Evolutionary conservation across 1,140 invertebrate species (phyloP), one percentile per base, ranked within the genome.

Genomic region (Glomeris maerens): DNA sequence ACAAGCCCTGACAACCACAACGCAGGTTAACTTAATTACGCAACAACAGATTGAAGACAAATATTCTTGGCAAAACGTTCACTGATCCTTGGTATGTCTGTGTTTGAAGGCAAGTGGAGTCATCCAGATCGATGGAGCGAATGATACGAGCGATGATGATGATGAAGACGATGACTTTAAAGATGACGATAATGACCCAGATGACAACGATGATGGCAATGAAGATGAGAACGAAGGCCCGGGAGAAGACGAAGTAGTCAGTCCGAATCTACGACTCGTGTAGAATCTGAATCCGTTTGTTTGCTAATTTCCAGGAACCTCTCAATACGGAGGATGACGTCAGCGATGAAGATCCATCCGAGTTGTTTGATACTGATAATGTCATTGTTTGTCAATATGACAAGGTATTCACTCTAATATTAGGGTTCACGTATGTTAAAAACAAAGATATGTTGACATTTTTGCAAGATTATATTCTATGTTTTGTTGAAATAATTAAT

Each of bases 321-420:
- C 69, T 98, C 0, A 96, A 96, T 69, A 94, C 90, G 17, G 90
- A 81, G 58, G 90, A 94, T 69, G 93, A 97, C 74, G 88, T 95
- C 0, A 94, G 90, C 50, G 94, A 98, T 65, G 93, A 96, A 61
- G 93, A 98, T 67, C 83, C 89, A 1, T 75, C 79, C 53, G 92
- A 94, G 73, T 59, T 97, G 62, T 97, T 96, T 72, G 93, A 97
- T 61, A 93, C 93, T 44, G 93, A 97, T 55, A 96, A 98, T 76
- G 91, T 98, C 49, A 90, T 98, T 54, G 94, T 98, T 27, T 98
- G 95, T 67, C 95, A 98, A 65, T 98, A 97, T 74, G 94, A 98
- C 71, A 98, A 98, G 76, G 86, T 88, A 70, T 65, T 52, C 45
- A 3, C n/a, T n/a, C n/a, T n/a, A n/a, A n/a, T n/a, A 28, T 49